These are phyloP conservation scores for Saccostrea glomerata DNA, from an alignment of 1,140 invertebrate species.

Conservation along the genomic window DNA sequence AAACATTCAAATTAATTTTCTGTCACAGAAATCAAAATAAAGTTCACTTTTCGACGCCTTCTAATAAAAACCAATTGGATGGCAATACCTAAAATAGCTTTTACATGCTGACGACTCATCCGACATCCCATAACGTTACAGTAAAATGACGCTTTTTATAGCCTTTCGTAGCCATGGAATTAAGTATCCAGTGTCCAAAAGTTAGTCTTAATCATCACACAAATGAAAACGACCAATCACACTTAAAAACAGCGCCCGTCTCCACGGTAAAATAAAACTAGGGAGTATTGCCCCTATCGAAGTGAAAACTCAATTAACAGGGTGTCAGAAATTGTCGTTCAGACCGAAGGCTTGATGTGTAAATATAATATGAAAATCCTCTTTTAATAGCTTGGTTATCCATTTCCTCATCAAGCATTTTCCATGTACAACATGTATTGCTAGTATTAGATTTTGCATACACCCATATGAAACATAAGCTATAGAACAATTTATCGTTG, in stretches of 20 bases:
- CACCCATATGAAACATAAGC: too few species aligned
- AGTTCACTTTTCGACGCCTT: too few species aligned
- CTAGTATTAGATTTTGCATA: too few species aligned
- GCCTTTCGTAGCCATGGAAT: neutral
- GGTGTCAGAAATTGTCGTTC: neutral
- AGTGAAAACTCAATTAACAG: constrained; percentile 30
- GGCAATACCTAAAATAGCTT: neutral
- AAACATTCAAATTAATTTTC: too few species aligned
- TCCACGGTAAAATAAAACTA: neutral
- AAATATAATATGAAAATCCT: constrained; percentile 2
- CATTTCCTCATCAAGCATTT: too few species aligned
- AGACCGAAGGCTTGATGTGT: neutral
- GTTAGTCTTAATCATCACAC: constrained; percentile 8
- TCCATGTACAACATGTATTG: too few species aligned
- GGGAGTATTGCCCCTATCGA: neutral
- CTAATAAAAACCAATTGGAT: neutral
- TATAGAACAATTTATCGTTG: too few species aligned
- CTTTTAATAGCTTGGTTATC: neutral
- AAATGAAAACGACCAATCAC: constrained; percentile 15
- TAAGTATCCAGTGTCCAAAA: neutral
- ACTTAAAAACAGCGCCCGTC: constrained; percentile 19
- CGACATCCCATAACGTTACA: neutral
- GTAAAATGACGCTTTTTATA: neutral
- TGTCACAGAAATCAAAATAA: too few species aligned
- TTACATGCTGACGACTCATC: neutral